These are phyloP conservation scores for Entosphenus tridentatus DNA, from an alignment of 2,113 vertebrate genomes.

Conservation along the genomic window DNA sequence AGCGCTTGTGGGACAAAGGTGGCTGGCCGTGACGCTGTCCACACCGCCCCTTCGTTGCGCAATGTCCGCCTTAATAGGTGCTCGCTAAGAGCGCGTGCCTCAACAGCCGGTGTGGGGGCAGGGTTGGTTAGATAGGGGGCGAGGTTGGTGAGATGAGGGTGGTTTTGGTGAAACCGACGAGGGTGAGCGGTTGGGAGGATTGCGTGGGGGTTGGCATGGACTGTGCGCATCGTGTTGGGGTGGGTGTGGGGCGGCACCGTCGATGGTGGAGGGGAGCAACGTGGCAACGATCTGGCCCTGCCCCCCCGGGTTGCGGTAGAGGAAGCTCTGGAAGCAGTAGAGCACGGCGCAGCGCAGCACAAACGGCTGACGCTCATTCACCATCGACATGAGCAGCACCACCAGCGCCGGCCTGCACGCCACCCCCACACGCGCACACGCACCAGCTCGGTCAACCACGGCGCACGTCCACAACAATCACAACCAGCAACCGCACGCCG, in stretches of 20 bases:
- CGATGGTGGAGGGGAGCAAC: constrained; percentile 78
- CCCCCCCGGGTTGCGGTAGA: constrained; percentile 89
- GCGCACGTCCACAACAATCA: background rate
- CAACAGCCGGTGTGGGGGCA: too few species aligned
- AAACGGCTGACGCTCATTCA: constrained; percentile 81
- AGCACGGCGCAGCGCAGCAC: constrained; percentile 86
- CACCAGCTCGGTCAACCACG: background rate
- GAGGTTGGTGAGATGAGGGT: too few species aligned
- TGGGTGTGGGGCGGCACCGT: constrained; percentile 27
- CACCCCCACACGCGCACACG: too few species aligned
- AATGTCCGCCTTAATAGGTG: too few species aligned
- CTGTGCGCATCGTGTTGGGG: background rate
- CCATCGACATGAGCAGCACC: constrained; percentile 96
- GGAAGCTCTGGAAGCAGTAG: constrained; percentile 94
- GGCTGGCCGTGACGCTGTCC: too few species aligned
- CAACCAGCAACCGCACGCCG: background rate
- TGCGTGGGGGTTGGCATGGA: too few species aligned
- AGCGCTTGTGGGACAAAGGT: too few species aligned
- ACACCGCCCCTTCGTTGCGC: too few species aligned
- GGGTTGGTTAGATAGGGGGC: too few species aligned
- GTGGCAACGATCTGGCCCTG: constrained; percentile 88
- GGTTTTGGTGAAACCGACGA: too few species aligned
- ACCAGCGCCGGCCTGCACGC: constrained; percentile 62
- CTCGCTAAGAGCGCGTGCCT: too few species aligned
- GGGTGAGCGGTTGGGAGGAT: too few species aligned